Evolutionary conservation across 2,888 invertebrate species (phyloP).

Genomic region (Sarcophaga rosellei): DNA sequence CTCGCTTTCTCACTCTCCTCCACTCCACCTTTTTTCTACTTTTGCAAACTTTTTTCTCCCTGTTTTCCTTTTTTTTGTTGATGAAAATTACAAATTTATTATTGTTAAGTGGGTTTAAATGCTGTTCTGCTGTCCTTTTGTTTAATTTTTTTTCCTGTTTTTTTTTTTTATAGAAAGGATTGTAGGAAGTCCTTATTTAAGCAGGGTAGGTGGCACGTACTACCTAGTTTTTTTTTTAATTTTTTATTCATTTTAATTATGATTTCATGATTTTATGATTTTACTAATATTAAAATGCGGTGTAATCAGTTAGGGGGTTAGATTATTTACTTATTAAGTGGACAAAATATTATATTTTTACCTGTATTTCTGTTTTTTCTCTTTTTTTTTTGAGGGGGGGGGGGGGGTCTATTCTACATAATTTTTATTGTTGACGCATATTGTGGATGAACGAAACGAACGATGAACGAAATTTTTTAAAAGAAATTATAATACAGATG

Average conservation of each 20-base stretch:
- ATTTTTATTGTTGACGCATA: constrained; percentile 9
- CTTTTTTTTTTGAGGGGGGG: neutral
- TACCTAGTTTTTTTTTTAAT: no score
- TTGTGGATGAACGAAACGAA: neutral
- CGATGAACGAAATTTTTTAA: no score
- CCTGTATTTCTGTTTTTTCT: neutral
- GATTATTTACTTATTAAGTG: constrained; percentile 40
- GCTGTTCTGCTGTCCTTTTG: constrained; percentile 27
- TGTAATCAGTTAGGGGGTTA: neutral
- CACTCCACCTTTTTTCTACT: neutral
- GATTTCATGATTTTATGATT: constrained; percentile 47
- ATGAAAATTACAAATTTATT: constrained; percentile 53
- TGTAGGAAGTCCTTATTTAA: no score
- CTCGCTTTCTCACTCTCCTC: no score
- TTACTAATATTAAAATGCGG: constrained; percentile 47
- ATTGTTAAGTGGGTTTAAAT: constrained; percentile 65
- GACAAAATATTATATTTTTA: no score
- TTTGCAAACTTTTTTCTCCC: neutral
- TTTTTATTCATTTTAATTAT: neutral
- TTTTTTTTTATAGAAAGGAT: no score
- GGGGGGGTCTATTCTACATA: neutral
- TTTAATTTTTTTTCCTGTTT: no score
- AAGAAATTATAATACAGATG: no score
- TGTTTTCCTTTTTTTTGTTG: constrained; percentile 1
- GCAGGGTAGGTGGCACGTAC: no score